Base-by-base conservation (phyloP, 2,888 invertebrate species). In the Eupithecia subfuscata region DNA sequence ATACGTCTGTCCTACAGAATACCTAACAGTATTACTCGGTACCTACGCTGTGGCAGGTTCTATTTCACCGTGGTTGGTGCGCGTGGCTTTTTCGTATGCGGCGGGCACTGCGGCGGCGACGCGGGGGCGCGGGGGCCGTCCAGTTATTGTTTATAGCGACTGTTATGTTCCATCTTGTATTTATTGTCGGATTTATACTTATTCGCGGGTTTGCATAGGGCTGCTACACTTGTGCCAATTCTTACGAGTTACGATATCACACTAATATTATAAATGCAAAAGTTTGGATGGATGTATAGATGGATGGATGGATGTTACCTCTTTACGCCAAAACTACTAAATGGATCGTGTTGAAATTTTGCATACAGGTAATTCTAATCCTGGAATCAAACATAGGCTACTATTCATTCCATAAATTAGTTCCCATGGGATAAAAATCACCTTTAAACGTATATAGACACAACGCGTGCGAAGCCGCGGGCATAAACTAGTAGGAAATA, bases 101-200 rank as follows among this genome's bases (percentile, higher is more conserved):
- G 75, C 74, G 72, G 37, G 78, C 78, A 70, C 72, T 78, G 81
- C 76, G 79, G 79, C 40, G 40, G 37, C 37, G 37, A 7, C 37
- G 37, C 52, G 64, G n/a, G n/a, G n/a, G n/a, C 30, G 75, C 71
- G 77, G 3, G 37, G 37, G 72, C 60, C 69, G 78, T 69, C 71
- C 70, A 40, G 73, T 69, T 78, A 78, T 81, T 76, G 78, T 79
- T 79, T 79, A 81, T 73, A 68, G 75, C 69, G 65, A 68, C 70
- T 65, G 75, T 73, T 78, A 77, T 78, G 78, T 76, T 75, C 69
- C 71, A 71, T 75, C 74, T 71, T 75, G 40, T 75, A 70, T 70
- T 78, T 76, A 74, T 73, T 68, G 77, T 69, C 16, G 63, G 63
- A 63, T 63, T 63, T 30, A 63, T 63, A 63, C 16, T 63, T 63